Base-by-base conservation (phyloP, 2,888 invertebrate species). In the Chrysolina haemoptera region DNA sequence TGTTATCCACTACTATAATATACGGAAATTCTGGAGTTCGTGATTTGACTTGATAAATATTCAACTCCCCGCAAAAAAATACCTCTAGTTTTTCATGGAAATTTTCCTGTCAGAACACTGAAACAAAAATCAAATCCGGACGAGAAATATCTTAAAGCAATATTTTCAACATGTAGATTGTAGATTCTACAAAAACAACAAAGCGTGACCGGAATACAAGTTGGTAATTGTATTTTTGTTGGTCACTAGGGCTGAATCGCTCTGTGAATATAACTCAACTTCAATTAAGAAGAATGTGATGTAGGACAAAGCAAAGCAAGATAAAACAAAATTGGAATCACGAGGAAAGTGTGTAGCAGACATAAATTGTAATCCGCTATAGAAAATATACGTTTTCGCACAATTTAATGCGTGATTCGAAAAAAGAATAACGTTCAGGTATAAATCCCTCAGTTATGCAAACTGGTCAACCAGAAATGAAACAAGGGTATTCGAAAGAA, bases 201-300 rank as follows among this genome's bases (percentile, higher is more conserved):
- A 12, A 46, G 46, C 46, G 46, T 46, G 46, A 2, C 46, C n/a
- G 14, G 46, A 14, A 46, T 14, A 14, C 46, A 14, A 46, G 46
- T 46, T 1, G n/a, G 12, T 46, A n/a, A 14, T 14, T 46, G 12
- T 46, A 14, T 46, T 46, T 46, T n/a, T 46, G 46, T 46, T 46
- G 46, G 46, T 46, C 46, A 46, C 46, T 14, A 6, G 46, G n/a
- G 46, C 46, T n/a, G n/a, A 12, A 4, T 0, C 14, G 46, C 41
- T 40, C 35, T 22, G 48, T 70, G 67, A 62, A 55, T 68, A 70
- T 67, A 69, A 69, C 67, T 73, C 67, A 67, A 53, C 70, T 66
- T 62, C 74, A 74, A 68, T 74, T 67, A 70, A 70, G 63, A 70
- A 62, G 69, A 70, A 74, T 70, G 66, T 68, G 67, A 63, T 67